phyloP scores from a whole-genome alignment of 2,113 vertebrate genomes.

The Trematomus loennbergii region DNA sequence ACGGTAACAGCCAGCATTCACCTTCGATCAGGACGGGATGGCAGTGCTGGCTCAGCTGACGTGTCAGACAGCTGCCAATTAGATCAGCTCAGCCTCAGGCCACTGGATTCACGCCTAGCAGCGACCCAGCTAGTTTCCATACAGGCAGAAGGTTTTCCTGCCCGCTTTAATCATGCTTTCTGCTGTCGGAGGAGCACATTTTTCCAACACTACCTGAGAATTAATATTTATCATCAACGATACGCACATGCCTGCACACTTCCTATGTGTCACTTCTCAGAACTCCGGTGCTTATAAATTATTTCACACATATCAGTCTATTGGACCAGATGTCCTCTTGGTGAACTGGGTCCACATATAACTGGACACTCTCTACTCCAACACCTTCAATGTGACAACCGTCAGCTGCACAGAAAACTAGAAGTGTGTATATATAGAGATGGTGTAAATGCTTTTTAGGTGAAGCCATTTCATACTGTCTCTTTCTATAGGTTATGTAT shows the following conservation, averaged over 20 bases:
- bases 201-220: constrained; percentile 15
- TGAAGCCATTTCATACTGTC: not conserved
- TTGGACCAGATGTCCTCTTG: constrained; percentile 1
- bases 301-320: constrained; percentile 16
- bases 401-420: not conserved
- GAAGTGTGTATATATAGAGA: not conserved
- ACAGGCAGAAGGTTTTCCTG: constrained; percentile 24
- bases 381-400: not conserved
- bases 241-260: not conserved
- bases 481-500: not conserved
- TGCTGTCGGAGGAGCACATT: constrained; percentile 3
- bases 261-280: constrained; percentile 28
- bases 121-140: constrained; percentile 32
- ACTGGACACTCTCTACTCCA: not conserved
- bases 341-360: not conserved
- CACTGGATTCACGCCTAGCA: constrained; percentile 44
- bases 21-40: constrained; percentile 69
- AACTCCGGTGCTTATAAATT: constrained; percentile 23
- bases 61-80: constrained; percentile 75
- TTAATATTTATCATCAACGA: constrained; percentile 35
- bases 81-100: constrained; percentile 68
- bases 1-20: constrained; percentile 47
- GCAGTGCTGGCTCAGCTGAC: constrained; percentile 56
- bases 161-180: constrained; percentile 17
- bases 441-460: not conserved